Conservation (phyloP, 1,140 invertebrate species). For the silkworm (Bombyx mori) region ASM3026992v2 NC_085117.1:6067501-6068000, state of each 20-base stretch:
- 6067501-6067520: conserved; percentile 50
- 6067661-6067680: conserved; percentile 61
- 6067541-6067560: too few species aligned
- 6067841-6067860: too few species aligned
- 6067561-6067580: conserved; percentile 25
- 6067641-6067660: conserved; percentile 55
- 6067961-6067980: too few species aligned
- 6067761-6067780: conserved; percentile 96
- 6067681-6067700: conserved; percentile 4
- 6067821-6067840: background rate
- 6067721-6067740: conserved; percentile 4
- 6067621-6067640: conserved; percentile 27
- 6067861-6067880: too few species aligned
- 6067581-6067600: conserved; percentile 36
- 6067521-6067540: conserved; percentile 34
- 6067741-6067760: conserved; percentile 74
- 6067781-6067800: conserved; percentile 98
- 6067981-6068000: too few species aligned
- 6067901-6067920: too few species aligned
- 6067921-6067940: too few species aligned
- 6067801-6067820: conserved; percentile 90
- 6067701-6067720: conserved; percentile 51
- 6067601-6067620: conserved; percentile 14
- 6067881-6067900: too few species aligned
- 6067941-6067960: too few species aligned